A percentile compares a stretch with the other conserved stretches of the same genome.
Conservation (phyloP, 37 sponge, comb jelly and placozoan species). For the Spongilla lacustris region DNA sequence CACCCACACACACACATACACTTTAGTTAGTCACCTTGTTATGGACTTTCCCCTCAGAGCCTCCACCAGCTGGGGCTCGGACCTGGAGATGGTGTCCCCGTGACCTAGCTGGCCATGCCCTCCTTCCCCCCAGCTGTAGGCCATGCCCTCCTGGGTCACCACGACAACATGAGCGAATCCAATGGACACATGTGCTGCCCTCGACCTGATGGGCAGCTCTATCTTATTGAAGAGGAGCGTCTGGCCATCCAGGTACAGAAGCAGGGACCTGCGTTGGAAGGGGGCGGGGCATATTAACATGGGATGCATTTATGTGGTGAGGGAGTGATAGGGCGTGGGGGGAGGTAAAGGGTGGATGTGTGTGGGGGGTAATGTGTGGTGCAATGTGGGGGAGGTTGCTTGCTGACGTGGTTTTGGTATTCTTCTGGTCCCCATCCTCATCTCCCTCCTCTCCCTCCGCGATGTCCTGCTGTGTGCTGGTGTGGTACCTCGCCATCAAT, state of each 20-base stretch:
- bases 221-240: constrained; percentile 36
- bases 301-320: not conserved
- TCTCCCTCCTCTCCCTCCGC: constrained; percentile 12
- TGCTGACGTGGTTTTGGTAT: not conserved
- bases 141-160: constrained; percentile 66
- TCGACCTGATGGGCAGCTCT: constrained; percentile 31
- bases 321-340: not conserved
- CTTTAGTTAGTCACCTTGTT: constrained; percentile 27
- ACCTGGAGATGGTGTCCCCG: constrained; percentile 41
- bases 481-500: constrained; percentile 21
- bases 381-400: not conserved
- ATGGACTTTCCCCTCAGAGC: constrained; percentile 60
- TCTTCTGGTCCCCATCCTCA: not conserved
- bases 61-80: constrained; percentile 50
- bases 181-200: constrained; percentile 68
- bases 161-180: constrained; percentile 80
- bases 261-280: constrained; percentile 57
- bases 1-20: not conserved
- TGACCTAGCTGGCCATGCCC: constrained; percentile 93
- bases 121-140: constrained; percentile 90
- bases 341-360: not conserved
- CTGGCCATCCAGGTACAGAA: constrained; percentile 62
- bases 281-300: too few relatives aligned
- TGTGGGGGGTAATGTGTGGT: not conserved
- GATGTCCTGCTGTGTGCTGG: constrained; percentile 8